Evolutionary conservation across 2,888 invertebrate genomes (phyloP).

Genomic region (Orthosia gothica): DNA sequence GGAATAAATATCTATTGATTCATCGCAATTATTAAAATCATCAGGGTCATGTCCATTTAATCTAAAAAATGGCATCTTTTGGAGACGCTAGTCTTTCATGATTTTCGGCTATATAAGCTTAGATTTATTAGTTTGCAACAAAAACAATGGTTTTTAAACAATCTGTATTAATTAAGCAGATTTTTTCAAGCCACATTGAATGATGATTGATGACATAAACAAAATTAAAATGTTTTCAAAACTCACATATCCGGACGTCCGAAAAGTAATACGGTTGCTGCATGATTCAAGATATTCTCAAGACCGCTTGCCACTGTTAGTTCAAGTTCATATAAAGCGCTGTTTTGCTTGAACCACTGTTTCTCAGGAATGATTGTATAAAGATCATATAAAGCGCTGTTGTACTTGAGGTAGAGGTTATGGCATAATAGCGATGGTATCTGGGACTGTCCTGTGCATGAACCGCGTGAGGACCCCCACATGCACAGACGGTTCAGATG

Average conservation of each 20-base stretch:
- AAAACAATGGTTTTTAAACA: neutral
- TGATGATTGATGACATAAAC: neutral
- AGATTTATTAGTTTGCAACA: neutral
- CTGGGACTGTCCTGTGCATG: slow-evolving; percentile 59
- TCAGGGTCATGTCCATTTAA: too few species aligned
- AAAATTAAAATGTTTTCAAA: slow-evolving; percentile 7
- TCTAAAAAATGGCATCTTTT: too few species aligned
- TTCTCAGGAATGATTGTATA: slow-evolving; percentile 25
- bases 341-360: slow-evolving; percentile 59
- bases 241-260: slow-evolving; percentile 64
- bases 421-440: slow-evolving; percentile 63
- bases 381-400: slow-evolving; percentile 54
- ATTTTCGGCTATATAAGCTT: neutral
- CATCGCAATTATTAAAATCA: too few species aligned
- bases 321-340: slow-evolving; percentile 46
- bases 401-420: slow-evolving; percentile 64
- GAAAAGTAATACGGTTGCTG: slow-evolving; percentile 50
- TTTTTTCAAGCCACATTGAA: neutral
- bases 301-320: slow-evolving; percentile 9
- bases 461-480: slow-evolving; percentile 66
- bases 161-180: neutral
- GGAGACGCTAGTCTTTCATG: too few species aligned
- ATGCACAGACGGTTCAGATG: slow-evolving; percentile 49
- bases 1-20: too few species aligned
- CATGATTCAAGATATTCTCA: slow-evolving; percentile 42